Evolutionary conservation across 2,113 vertebrate species (phyloP), one percentile per base, ranked within the genome.

Genomic region (Heterotis niloticus): DNA sequence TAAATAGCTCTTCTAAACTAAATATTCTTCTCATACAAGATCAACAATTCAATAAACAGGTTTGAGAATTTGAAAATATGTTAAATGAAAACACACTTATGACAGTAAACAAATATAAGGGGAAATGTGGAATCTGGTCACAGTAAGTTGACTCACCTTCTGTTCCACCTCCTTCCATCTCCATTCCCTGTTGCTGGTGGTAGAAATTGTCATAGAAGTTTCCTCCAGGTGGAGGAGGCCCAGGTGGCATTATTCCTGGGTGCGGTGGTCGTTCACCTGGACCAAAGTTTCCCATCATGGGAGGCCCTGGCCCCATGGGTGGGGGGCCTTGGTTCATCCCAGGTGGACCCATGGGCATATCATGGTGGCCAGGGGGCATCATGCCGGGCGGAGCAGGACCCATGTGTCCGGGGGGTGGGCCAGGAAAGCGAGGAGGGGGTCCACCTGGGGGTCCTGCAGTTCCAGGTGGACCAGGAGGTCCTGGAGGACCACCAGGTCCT

Each of bases 171-270:
- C 89, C 90, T 66, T 95, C 95, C 89, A 94, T 93, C 13, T 92
- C 89, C 88, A 95, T 83, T 11, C 88, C 88, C 14, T 96, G 95
- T 60, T 92, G 95, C 64, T 94, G 95, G 18, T 91, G 93, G 89
- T 94, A 98, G 86, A 95, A 96, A 79, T 90, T 91, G 12, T 96
- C 94, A n/a, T 94, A 96, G 84, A 94, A 98, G 76, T 92, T 94
- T 62, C 88, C 94, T 0, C 89, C 86, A 0, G 92, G 89, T 0
- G 91, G 93, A 28, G 88, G 83, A 59, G 89, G 86, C 0, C 90
- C 92, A 0, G 93, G 92, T 0, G 93, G 91, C 88, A 95, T 91
- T 83, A 92, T 91, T 14, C 93, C 92, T 0, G 90, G 89, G 11
- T 92, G 93, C 0, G 94, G 92, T 23, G 94, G 91, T 0, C 90